Conservation (phyloP, 2,888 invertebrate genomes). For the Notodonta dromedarius region DNA sequence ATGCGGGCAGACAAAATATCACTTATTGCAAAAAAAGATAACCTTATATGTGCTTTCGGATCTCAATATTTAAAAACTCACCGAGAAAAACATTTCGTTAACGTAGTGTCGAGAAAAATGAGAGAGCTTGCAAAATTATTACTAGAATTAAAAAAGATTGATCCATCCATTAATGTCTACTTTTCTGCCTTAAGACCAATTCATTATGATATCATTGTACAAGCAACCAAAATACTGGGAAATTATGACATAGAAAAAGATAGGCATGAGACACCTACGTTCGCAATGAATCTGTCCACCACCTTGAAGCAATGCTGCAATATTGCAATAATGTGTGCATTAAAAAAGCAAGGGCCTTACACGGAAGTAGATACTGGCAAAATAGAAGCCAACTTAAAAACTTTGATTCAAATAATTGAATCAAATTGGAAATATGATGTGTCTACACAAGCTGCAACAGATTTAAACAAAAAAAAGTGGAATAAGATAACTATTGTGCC, state of each 20-base stretch:
- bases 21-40: no score
- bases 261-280: constrained; percentile 35
- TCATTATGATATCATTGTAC: constrained; percentile 33
- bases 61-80: no score
- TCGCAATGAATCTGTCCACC: constrained; percentile 40
- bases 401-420: constrained; percentile 23
- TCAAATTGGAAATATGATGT: constrained; percentile 34
- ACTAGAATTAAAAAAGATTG: constrained; percentile 32
- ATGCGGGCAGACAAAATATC: no score
- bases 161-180: constrained; percentile 24
- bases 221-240: constrained; percentile 25
- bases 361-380: no score
- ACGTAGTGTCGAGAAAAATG: no score
- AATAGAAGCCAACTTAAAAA: no score
- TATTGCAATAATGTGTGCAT: constrained; percentile 37
- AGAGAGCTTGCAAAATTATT: no score
- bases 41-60: no score
- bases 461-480: constrained; percentile 36
- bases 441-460: constrained; percentile 37
- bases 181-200: constrained; percentile 26
- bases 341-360: no score
- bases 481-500: constrained; percentile 39
- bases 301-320: constrained; percentile 43
- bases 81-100: no score
- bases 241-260: constrained; percentile 30